phyloP scores from a whole-genome alignment of 2,797 vertebrate genomes.

The Gastrophryne carolinensis region DNA sequence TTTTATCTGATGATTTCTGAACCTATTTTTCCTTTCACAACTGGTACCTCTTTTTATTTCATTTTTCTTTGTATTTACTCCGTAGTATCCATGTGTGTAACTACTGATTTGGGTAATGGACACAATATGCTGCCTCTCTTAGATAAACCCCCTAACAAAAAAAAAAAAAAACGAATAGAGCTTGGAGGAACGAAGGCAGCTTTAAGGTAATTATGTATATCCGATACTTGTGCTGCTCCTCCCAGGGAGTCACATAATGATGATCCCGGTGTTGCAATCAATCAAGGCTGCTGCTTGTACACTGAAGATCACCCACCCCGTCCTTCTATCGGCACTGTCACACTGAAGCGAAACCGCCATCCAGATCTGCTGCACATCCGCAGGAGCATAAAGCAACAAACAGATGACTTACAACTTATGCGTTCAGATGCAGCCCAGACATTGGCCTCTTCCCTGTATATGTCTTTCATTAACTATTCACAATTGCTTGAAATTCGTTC shows the following conservation, averaged over 20 bases:
- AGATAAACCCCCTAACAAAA: no score
- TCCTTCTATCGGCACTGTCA: neutral
- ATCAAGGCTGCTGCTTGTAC: neutral
- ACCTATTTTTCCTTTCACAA: no score
- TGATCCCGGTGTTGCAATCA: neutral
- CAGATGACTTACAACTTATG: neutral
- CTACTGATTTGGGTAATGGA: no score
- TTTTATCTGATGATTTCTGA: no score
- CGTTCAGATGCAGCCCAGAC: neutral
- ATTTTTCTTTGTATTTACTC: no score
- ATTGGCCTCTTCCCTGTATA: neutral
- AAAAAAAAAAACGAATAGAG: no score
- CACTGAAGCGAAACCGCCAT: neutral
- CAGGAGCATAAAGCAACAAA: slow-evolving; percentile 5
- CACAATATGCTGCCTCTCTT: no score
- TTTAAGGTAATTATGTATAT: neutral
- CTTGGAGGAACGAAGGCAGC: no score
- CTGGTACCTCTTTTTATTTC: no score
- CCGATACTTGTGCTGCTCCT: neutral
- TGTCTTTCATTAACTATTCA: slow-evolving; percentile 16
- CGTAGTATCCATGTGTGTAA: no score
- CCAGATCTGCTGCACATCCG: neutral
- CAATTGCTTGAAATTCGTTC: neutral
- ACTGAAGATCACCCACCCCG: neutral
- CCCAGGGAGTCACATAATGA: slow-evolving; percentile 13